phyloP scores from a whole-genome alignment of 2,797 vertebrate genomes.

The Rhabdomys pumilio region DNA sequence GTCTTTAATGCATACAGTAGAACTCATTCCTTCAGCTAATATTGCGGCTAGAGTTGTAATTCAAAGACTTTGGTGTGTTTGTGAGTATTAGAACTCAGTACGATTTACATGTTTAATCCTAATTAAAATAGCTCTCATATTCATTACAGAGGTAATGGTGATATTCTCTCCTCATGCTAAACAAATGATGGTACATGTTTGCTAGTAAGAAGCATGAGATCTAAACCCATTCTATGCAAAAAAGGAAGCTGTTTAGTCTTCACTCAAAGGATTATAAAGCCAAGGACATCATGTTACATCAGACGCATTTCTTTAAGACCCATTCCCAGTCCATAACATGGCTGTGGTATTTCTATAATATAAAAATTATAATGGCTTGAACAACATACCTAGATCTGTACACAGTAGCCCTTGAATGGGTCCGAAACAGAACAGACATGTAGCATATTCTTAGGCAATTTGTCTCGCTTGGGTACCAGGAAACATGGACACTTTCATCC shows the following conservation, averaged over 20 bases:
- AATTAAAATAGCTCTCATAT: slow-evolving; percentile 51
- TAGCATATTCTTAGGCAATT: neutral
- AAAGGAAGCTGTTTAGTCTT: neutral
- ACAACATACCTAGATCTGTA: neutral
- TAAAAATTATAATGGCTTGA: neutral
- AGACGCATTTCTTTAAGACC: slow-evolving; percentile 83
- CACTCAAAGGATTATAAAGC: neutral
- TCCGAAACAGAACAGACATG: neutral
- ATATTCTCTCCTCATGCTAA: slow-evolving; percentile 17
- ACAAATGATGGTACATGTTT: neutral
- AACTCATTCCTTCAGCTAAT: slow-evolving; percentile 77
- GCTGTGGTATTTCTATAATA: slow-evolving; percentile 82
- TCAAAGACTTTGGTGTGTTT: slow-evolving; percentile 17
- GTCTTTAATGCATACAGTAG: slow-evolving; percentile 84
- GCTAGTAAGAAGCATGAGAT: neutral
- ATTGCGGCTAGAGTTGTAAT: slow-evolving; percentile 1
- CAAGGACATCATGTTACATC: slow-evolving; percentile 81
- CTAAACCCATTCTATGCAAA: neutral
- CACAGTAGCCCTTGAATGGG: neutral
- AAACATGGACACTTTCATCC: slow-evolving; percentile 31
- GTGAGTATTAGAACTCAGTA: neutral
- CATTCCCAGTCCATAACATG: slow-evolving; percentile 78
- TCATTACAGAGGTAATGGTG: slow-evolving; percentile 9
- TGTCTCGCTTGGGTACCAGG: slow-evolving; percentile 37
- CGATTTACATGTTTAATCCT: neutral